These are phyloP conservation scores for Dasypolia templi DNA, from an alignment of 2,888 invertebrate genomes.

Conservation along the genomic window DNA sequence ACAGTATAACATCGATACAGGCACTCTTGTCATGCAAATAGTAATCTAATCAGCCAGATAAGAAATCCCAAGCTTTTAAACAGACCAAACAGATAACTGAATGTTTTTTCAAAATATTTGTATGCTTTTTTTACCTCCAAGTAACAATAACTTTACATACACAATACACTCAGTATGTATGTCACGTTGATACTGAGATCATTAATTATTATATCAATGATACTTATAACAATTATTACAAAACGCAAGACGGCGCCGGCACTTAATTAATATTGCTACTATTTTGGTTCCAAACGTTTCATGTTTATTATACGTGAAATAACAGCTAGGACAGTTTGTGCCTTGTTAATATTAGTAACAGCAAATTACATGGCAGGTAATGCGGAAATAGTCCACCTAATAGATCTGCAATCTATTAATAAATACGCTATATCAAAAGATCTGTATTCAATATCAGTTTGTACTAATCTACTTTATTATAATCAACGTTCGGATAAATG, in stretches of 20 bases:
- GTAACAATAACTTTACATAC: neutral
- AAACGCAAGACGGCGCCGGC: constrained; percentile 67
- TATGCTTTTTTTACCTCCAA: neutral
- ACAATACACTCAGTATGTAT: neutral
- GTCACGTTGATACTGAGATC: constrained; percentile 18
- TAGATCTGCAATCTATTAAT: neutral
- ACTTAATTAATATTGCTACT: constrained; percentile 72
- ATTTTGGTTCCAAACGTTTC: constrained; percentile 68
- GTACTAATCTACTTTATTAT: neutral
- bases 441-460: neutral
- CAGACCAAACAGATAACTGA: neutral
- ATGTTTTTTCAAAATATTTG: neutral
- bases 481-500: neutral
- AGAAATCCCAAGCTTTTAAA: neutral
- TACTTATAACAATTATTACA: constrained; percentile 57
- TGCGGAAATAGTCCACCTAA: too few relatives aligned
- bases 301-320: constrained; percentile 70
- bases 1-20: neutral
- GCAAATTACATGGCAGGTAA: neutral
- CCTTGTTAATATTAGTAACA: neutral
- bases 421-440: neutral
- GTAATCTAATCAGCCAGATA: neutral
- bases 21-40: neutral
- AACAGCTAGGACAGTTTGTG: constrained; percentile 28
- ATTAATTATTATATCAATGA: constrained; percentile 65